phyloP scores from a whole-genome alignment of 2,888 invertebrate genomes.

The Eurytoma adleriae region DNA sequence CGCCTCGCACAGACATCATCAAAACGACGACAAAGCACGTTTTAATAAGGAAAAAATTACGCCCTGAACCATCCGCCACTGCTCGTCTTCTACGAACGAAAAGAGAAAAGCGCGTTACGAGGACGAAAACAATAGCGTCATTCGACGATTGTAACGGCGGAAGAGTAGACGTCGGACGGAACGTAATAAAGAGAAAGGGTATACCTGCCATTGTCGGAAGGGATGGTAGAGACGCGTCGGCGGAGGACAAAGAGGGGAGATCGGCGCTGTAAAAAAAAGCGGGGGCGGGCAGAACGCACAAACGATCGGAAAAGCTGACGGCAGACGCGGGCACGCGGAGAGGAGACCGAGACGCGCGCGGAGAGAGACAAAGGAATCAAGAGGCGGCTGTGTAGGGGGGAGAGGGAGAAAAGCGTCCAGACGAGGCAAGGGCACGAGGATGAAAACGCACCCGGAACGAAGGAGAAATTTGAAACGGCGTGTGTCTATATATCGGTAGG shows the following conservation, averaged over 20 bases:
- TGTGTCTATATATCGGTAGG: no score
- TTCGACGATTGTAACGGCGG: no score
- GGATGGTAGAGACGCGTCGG: not conserved
- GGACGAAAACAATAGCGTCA: no score
- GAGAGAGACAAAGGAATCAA: slow-evolving; percentile 24
- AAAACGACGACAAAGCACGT: not conserved
- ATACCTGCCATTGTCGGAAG: not conserved
- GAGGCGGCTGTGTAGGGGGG: not conserved
- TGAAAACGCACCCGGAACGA: not conserved
- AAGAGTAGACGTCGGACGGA: no score
- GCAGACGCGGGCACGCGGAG: not conserved
- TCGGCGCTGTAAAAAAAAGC: slow-evolving; percentile 6
- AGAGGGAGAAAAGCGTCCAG: not conserved
- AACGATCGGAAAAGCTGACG: slow-evolving; percentile 25
- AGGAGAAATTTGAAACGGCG: no score
- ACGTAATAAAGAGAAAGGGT: not conserved
- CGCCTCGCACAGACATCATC: no score
- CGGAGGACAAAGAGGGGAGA: not conserved
- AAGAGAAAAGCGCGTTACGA: no score
- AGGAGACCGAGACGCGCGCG: not conserved
- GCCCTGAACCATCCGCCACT: not conserved
- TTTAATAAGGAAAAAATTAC: not conserved
- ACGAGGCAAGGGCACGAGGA: not conserved
- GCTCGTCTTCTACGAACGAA: no score
- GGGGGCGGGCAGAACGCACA: not conserved